These are phyloP conservation scores for Periparus ater DNA, from an alignment of 2,797 vertebrate genomes.

Conservation along the genomic window DNA sequence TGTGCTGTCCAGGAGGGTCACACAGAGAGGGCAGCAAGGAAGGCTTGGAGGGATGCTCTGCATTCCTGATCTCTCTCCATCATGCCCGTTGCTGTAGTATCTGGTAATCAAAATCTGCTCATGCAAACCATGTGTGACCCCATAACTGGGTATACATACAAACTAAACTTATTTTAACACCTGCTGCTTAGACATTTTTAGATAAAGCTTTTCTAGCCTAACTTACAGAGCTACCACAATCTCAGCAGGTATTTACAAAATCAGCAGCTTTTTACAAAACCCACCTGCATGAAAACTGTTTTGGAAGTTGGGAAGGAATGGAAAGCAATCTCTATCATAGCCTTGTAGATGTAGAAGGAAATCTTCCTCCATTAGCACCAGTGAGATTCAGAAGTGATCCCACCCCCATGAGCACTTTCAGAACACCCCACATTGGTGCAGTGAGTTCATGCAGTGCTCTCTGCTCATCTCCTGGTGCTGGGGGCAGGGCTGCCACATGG, in stretches of 20 bases:
- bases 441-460: background rate
- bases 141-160: background rate
- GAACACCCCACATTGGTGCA: background rate
- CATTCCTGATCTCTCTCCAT: background rate
- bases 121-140: background rate
- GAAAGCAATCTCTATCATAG: rapidly evolving
- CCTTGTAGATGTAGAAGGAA: slow-evolving; percentile 1
- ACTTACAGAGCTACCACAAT: background rate
- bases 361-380: background rate
- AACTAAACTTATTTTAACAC: background rate
- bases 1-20: background rate
- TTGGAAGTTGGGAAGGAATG: slow-evolving; percentile 62
- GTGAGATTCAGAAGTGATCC: background rate
- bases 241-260: background rate
- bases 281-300: background rate
- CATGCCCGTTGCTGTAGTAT: background rate
- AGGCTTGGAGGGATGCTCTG: background rate
- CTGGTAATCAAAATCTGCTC: background rate
- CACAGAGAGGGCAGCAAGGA: background rate
- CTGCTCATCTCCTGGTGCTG: background rate
- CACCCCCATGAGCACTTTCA: background rate
- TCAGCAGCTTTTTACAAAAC: background rate
- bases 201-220: background rate
- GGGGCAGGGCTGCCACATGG: background rate
- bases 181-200: background rate